These are phyloP conservation scores for Lepus timidus DNA, from an alignment of 2,113 vertebrate genomes.

Conservation along the genomic window DNA sequence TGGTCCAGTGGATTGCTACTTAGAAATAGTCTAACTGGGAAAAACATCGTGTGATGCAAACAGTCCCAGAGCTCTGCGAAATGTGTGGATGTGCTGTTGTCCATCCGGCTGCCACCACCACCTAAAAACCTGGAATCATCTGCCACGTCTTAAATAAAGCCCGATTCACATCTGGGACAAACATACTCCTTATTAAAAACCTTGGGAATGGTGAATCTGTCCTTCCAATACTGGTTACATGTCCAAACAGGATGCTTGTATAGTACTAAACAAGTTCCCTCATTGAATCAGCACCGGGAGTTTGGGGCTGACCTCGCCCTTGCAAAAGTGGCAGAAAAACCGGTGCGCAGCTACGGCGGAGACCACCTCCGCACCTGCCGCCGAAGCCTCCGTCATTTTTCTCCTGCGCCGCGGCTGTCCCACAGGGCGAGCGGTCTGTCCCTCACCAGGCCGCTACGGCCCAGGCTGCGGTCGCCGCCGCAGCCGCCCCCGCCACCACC, in stretches of 20 bases:
- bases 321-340: conserved; percentile 99
- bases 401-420: conserved; percentile 74
- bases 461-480: conserved; percentile 15
- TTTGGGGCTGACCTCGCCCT: conserved; percentile 98
- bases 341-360: conserved; percentile 95
- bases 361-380: conserved; percentile 86
- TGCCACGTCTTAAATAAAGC: too few relatives aligned
- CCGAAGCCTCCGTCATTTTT: conserved; percentile 95
- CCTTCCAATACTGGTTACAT: too few relatives aligned
- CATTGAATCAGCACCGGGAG: conserved; percentile 90
- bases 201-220: too few relatives aligned
- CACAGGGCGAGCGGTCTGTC: conserved; percentile 70
- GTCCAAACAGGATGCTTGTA: too few relatives aligned
- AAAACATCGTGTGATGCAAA: conserved; percentile 88
- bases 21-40: conserved; percentile 88
- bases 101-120: conserved; percentile 88
- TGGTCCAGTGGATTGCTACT: conserved; percentile 89
- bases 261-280: too few relatives aligned
- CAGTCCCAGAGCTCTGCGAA: conserved; percentile 98
- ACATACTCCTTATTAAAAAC: too few relatives aligned
- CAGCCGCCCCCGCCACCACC: conserved; percentile 76
- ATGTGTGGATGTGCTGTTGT: conserved; percentile 94
- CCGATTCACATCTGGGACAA: too few relatives aligned
- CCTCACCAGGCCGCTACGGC: conserved; percentile 83
- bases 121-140: conserved; percentile 92